Evolutionary conservation across 1,140 invertebrate species (phyloP), one percentile per base, ranked within the genome.

Genomic region (Riptortus pedestris): DNA sequence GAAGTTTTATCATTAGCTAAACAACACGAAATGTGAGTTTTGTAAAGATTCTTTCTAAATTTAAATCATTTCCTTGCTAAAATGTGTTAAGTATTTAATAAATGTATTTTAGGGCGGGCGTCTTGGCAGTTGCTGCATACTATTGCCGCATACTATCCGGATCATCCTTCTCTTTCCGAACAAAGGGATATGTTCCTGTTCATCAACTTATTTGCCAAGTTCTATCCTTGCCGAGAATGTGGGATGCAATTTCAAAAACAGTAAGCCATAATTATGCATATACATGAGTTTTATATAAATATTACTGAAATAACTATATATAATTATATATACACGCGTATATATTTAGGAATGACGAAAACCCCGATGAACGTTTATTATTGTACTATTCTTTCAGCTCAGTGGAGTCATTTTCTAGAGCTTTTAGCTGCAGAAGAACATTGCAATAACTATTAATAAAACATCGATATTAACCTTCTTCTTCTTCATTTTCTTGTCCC

Each of bases 41-140:
- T 7, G 5, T 38, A 38, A 38, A 38, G 5, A 14, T 14, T 38
- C 14, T 7, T 38, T 38, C 5, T 38, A 38, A 38, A 38, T 38
- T 38, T 7, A 14, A 7, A 14, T 38, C 14, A 7, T 7, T 7
- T 5, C 5, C 14, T 38, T 14, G 14, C 31, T 38, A 38, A 38
- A 5, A 38, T 38, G 14, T 14, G 14, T 38, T 38, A 38, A 38
- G 31, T 38, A 14, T 38, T 38, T 38, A 38, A 38, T n/a, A 9
- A 51, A 51, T 48, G 18, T 60, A 38, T 64, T 66, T 72, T 86
- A 63, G 88, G 88, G 3, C 78, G 77, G 12, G 80, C 81, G 33
- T 85, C 95, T 3, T 99, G 96, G 96, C 84, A 86, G 38, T 85
- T 98, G 68, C 78, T 99, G 0, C 96, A 99, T 72, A 93, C 95